A percentile compares a stretch with the other conserved stretches of the same genome.
Evolutionary conservation across 1,140 invertebrate species (phyloP).

Genomic region (Drosophila subpulchrella): DNA sequence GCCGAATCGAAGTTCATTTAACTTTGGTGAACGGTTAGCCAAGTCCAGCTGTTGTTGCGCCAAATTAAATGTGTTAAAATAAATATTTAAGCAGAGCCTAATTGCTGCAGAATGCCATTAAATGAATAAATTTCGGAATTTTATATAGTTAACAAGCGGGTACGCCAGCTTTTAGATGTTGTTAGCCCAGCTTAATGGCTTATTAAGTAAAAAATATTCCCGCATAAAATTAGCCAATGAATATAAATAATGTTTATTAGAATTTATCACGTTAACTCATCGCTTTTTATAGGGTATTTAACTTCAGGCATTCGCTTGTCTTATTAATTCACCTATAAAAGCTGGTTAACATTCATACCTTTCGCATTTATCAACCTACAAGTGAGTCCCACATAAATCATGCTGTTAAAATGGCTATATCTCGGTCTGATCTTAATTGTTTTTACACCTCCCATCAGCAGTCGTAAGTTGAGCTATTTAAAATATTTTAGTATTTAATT

Average conservation of each 20-base stretch:
- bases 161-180: slow-evolving; percentile 7
- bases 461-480: slow-evolving; percentile 9
- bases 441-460: slow-evolving; percentile 10
- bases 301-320: not conserved
- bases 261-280: slow-evolving; percentile 2
- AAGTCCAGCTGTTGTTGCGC: not conserved
- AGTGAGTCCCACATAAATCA: slow-evolving; percentile 36
- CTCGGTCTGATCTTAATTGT: slow-evolving; percentile 31
- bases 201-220: slow-evolving; percentile 7
- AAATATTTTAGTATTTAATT: not conserved
- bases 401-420: slow-evolving; percentile 41
- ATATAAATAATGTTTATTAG: slow-evolving; percentile 15
- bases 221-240: slow-evolving; percentile 9
- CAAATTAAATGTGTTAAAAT: slow-evolving; percentile 34
- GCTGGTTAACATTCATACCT: slow-evolving; percentile 27
- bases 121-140: slow-evolving; percentile 14
- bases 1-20: slow-evolving; percentile 20
- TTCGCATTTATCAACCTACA: slow-evolving; percentile 28
- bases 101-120: slow-evolving; percentile 14
- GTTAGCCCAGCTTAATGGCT: not conserved
- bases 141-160: slow-evolving; percentile 9
- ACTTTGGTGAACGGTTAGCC: slow-evolving; percentile 17
- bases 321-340: slow-evolving; percentile 38
- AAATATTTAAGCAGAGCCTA: slow-evolving; percentile 27
- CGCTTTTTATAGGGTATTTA: slow-evolving; percentile 30